Evolutionary conservation across 2,113 vertebrate genomes (phyloP), one percentile per base, ranked within the genome.

Genomic region (Trogon surrucura): DNA sequence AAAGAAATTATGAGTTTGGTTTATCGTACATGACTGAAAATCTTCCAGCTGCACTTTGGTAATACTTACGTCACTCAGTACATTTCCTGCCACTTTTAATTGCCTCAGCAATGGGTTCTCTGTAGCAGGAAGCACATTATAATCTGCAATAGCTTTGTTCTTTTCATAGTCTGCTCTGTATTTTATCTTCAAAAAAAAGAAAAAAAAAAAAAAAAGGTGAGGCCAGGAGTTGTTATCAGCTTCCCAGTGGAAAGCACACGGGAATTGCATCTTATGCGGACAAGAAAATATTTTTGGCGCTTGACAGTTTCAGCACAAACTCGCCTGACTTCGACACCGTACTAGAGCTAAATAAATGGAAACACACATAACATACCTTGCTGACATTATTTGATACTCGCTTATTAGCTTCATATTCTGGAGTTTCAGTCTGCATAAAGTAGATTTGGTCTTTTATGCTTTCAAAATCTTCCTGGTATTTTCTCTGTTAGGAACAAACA

Each of bases 381-480:
- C 99, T 99, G 75, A 98, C 97, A 6, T 98, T 97, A 16, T 98
- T 26, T 11, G 98, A 97, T 85, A 98, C 98, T 89, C 98, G 97
- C 89, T 99, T 99, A 70, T 99, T 98, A 65, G 97, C 88, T 50
- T 97, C 96, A 34, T 99, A 99, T 32, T 99, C 98, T 8, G 99
- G 99, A 16, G 99, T 99, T 53, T 99, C 99, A 1, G 99, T 99
- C 97, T 99, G 99, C 99, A 99, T 99, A 95, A 99, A 99, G 98
- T 99, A 98, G 96, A 99, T 99, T 98, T 99, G 99, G 98, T 99
- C 99, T 98, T 99, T 99, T 1, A 88, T 85, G 25, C 97, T 97
- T 95, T 99, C 99, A 93, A 98, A 98, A 13, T 97, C 96, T 97
- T 99, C 98, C 47, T 99, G 99, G 95, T 99, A 99, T 97, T 98